Conservation (phyloP, 2,797 vertebrate genomes). For the Mus spretus region DNA sequence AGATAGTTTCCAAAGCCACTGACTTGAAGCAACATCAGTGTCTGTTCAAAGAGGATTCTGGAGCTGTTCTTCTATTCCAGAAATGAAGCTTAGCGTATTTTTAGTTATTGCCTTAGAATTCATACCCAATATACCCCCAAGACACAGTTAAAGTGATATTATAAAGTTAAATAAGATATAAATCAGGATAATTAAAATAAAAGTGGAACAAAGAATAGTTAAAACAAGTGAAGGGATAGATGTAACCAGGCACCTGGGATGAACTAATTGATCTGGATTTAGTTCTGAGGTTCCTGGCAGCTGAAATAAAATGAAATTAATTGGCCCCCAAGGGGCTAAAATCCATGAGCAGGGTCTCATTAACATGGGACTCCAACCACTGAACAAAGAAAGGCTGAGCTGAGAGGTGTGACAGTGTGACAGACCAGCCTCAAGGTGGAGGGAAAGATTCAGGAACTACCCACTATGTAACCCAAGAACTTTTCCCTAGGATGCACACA, state of each 20-base stretch:
- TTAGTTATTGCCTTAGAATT: constrained; percentile 65
- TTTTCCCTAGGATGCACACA: background rate
- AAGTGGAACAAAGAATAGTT: constrained; percentile 81
- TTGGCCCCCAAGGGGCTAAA: constrained; percentile 81
- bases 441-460: background rate
- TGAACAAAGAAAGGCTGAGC: constrained; percentile 59
- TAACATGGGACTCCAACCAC: constrained; percentile 67
- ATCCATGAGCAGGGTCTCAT: constrained; percentile 76
- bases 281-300: constrained; percentile 78
- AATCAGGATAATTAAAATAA: constrained; percentile 84
- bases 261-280: constrained; percentile 83
- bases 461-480: background rate
- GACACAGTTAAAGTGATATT: constrained; percentile 73
- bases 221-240: constrained; percentile 73
- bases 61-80: constrained; percentile 2
- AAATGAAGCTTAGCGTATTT: background rate
- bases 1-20: background rate
- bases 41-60: background rate
- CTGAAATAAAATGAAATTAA: constrained; percentile 81
- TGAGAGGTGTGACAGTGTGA: constrained; percentile 18
- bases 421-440: background rate
- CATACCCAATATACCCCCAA: constrained; percentile 23
- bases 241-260: constrained; percentile 75
- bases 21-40: background rate
- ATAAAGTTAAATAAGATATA: constrained; percentile 81